Base-by-base conservation (phyloP, 2,888 invertebrate species). In the Drosophila quasianomalipes region DNA sequence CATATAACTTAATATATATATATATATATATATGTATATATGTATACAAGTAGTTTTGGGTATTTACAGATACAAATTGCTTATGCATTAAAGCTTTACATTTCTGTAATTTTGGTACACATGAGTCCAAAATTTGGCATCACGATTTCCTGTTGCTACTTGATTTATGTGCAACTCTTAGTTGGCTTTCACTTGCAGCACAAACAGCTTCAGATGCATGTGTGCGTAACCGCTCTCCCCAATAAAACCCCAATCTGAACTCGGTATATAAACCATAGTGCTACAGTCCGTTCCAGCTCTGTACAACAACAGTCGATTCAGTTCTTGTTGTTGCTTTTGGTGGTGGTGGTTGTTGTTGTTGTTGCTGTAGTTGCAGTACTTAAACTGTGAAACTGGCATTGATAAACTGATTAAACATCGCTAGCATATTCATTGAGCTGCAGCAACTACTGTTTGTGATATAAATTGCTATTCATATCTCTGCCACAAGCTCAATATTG, bases 91-190 rank as follows among this genome's bases (percentile, higher is more conserved):
- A 39, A 55, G 26, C 55, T 22, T 14, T 16, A 33, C 28, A 68
- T 67, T 55, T 67, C 54, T 55, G 68, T 49, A 67, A 67, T 39
- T 35, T 26, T 26, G 19, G 19, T 26, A 12, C 33, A 35, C 64
- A 54, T 28, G 53, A 68, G 54, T 26, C 28, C 31, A n/a, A 22
- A 47, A 41, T 51, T 67, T 35, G 55, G 51, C 68, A 55, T 49
- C 59, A 51, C 59, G 55, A 44, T 57, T 63, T 37, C 28, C 39
- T 26, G 33, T 55, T 28, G 26, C 49, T 6, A 51, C 39, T 12
- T 68, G 51, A 69, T 69, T 69, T 69, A 69, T 69, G 69, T 68
- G 68, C 55, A n/a, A 49, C 68, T 49, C 68, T 51, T 28, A 22
- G 28, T 39, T 33, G 51, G 68, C 69, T 68, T 41, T 69, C 68